These are phyloP conservation scores for Leucoraja erinaceus DNA, from an alignment of 2,113 vertebrate species.

Conservation along the genomic window DNA sequence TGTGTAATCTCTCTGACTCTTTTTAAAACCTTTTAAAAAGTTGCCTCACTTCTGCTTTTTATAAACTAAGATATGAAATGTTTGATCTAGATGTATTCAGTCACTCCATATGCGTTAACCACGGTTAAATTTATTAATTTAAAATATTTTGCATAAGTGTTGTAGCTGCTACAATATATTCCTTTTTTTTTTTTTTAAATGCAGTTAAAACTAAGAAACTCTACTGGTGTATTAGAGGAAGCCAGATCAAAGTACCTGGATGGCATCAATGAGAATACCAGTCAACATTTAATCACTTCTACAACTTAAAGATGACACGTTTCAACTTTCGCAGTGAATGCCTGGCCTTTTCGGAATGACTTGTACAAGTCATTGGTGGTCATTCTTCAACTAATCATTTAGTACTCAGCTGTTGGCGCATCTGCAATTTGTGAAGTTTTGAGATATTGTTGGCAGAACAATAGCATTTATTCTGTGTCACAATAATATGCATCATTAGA, in stretches of 20 bases:
- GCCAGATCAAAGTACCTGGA: conserved; percentile 42
- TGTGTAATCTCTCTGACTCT: too few species aligned
- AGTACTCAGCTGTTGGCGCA: neutral
- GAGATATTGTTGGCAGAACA: neutral
- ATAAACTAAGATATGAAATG: neutral
- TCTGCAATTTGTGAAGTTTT: neutral
- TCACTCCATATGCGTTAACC: neutral
- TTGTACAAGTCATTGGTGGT: neutral
- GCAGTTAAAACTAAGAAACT: conserved; percentile 68
- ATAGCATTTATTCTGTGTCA: neutral
- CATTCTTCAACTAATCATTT: neutral
- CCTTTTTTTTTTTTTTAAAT: conserved; percentile 20
- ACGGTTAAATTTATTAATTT: neutral
- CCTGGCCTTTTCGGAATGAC: neutral
- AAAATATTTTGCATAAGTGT: neutral
- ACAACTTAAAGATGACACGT: neutral
- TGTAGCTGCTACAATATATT: neutral
- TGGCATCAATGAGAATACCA: neutral
- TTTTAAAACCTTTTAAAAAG: neutral
- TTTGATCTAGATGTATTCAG: neutral
- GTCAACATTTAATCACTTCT: neutral
- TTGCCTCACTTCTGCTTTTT: neutral
- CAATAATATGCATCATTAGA: neutral
- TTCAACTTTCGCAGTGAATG: neutral
- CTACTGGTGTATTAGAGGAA: conserved; percentile 58